These are phyloP conservation scores for Oasisia sp. DNA, from an alignment of 2,888 invertebrate genomes.

Conservation along the genomic window DNA sequence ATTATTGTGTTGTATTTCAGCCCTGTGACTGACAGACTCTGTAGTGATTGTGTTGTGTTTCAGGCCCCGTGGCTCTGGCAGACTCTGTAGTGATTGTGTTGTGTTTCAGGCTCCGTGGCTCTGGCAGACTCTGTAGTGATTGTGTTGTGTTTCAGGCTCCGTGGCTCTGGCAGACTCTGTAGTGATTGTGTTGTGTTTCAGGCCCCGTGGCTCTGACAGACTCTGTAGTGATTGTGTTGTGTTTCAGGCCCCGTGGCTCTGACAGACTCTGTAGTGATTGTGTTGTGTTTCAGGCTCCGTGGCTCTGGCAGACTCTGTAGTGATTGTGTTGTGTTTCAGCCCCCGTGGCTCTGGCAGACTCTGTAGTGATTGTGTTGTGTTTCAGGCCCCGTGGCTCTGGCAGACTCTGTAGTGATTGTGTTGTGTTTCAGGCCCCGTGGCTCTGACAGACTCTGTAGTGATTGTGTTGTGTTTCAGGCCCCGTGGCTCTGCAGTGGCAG, in stretches of 20 bases:
- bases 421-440: too few species aligned
- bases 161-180: slow-evolving; percentile 71
- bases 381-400: too few species aligned
- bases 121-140: neutral
- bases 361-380: too few species aligned
- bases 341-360: too few species aligned
- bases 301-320: too few species aligned
- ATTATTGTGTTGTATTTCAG: too few species aligned
- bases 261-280: too few species aligned
- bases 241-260: slow-evolving; percentile 78
- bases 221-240: neutral
- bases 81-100: neutral
- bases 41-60: neutral
- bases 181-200: neutral
- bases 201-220: neutral
- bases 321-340: too few species aligned
- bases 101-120: neutral
- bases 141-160: slow-evolving; percentile 6
- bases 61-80: neutral
- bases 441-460: too few species aligned
- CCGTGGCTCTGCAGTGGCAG: slow-evolving; percentile 86
- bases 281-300: too few species aligned
- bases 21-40: neutral
- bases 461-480: too few species aligned
- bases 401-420: too few species aligned